Conservation (phyloP, 1,140 invertebrate genomes). For the Bathynomus jamesi region DNA sequence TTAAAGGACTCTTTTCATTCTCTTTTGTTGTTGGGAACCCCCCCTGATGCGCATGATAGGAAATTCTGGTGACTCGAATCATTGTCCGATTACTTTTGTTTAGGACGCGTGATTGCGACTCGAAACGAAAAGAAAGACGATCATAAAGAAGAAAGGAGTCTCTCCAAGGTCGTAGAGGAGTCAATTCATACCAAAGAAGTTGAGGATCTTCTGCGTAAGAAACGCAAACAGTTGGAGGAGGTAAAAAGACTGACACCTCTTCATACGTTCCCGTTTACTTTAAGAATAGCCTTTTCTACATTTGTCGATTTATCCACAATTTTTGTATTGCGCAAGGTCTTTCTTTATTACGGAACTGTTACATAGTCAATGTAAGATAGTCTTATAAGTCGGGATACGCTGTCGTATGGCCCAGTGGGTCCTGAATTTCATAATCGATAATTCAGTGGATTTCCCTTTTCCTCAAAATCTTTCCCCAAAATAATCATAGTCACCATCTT, state of each 20-base stretch:
- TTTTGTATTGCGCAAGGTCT: too few species aligned
- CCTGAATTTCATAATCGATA: not conserved
- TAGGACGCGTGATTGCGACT: not conserved
- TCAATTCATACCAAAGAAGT: not conserved
- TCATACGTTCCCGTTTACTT: not conserved
- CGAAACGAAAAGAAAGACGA: not conserved
- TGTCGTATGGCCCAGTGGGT: not conserved
- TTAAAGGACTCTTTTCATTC: not conserved
- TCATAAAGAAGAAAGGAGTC: not conserved
- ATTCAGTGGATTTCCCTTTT: too few species aligned
- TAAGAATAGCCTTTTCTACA: not conserved
- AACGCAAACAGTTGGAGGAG: not conserved
- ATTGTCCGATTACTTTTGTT: not conserved
- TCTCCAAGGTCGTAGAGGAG: not conserved
- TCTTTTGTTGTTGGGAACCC: not conserved
- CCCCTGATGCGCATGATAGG: not conserved
- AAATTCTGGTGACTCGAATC: not conserved
- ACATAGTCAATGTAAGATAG: not conserved
- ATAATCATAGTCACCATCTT: too few species aligned
- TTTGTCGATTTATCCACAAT: not conserved
- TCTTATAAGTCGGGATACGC: not conserved
- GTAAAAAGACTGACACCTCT: not conserved
- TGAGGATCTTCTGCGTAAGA: not conserved
- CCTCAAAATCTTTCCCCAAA: too few species aligned
- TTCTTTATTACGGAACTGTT: not conserved